Evolutionary conservation across 1,140 invertebrate species (phyloP).

Genomic region (Brachionus manjavacas): DNA sequence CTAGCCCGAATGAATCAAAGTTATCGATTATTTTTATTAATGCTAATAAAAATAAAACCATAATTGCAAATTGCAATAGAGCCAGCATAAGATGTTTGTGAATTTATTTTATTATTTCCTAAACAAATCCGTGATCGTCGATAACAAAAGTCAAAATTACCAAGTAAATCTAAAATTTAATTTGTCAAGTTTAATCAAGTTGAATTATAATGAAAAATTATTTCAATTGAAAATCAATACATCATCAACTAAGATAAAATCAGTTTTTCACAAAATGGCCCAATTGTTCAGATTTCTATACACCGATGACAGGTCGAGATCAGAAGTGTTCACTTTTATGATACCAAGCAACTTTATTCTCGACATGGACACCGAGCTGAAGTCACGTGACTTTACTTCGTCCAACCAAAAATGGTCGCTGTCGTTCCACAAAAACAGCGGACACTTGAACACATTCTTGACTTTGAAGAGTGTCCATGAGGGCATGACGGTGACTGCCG

Average conservation of each 20-base stretch:
- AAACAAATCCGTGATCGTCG: background rate
- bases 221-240: slow-evolving; percentile 17
- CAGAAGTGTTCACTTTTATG: slow-evolving; percentile 64
- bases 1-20: background rate
- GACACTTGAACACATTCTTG: slow-evolving; percentile 73
- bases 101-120: slow-evolving; percentile 11
- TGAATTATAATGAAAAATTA: slow-evolving; percentile 21
- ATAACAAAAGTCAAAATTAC: background rate
- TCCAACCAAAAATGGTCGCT: slow-evolving; percentile 82
- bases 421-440: slow-evolving; percentile 72
- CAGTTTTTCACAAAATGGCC: slow-evolving; percentile 62
- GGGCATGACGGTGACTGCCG: slow-evolving; percentile 64
- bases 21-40: slow-evolving; percentile 36
- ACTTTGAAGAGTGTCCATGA: slow-evolving; percentile 72
- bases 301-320: slow-evolving; percentile 74
- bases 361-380: slow-evolving; percentile 67
- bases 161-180: background rate
- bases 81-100: background rate
- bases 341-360: slow-evolving; percentile 46
- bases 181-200: background rate
- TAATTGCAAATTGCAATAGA: slow-evolving; percentile 22
- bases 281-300: slow-evolving; percentile 76
- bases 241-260: background rate
- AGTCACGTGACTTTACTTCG: slow-evolving; percentile 76
- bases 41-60: slow-evolving; percentile 13